These are phyloP conservation scores for Eurystomus gularis DNA, from an alignment of 2,113 vertebrate genomes.

Conservation along the genomic window DNA sequence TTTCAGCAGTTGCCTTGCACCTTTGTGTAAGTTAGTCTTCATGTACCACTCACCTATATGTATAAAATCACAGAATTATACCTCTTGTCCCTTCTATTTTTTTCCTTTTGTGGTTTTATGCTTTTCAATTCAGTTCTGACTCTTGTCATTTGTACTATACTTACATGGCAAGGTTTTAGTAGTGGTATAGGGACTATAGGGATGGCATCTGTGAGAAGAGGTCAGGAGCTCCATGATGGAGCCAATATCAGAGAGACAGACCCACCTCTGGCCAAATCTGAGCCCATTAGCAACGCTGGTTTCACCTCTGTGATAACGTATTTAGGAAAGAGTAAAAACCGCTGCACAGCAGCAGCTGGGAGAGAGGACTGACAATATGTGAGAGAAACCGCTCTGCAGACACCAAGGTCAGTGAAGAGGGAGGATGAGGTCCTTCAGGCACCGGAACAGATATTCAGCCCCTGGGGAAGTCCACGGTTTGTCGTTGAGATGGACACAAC, in stretches of 20 bases:
- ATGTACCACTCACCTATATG: neutral
- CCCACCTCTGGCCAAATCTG: rapidly evolving
- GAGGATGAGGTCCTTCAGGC: neutral
- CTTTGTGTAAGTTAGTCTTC: neutral
- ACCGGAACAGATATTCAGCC: rapidly evolving
- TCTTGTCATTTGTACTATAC: neutral
- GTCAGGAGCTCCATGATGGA: neutral
- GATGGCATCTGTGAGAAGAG: neutral
- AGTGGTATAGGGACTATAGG: rapidly evolving
- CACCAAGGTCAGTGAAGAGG: neutral
- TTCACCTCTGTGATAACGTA: rapidly evolving
- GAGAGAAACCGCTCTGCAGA: neutral
- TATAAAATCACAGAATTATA: neutral
- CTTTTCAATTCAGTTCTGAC: neutral
- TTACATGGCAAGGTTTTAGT: neutral
- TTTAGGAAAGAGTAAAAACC: neutral
- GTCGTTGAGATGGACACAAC: too few species aligned
- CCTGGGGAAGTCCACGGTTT: neutral
- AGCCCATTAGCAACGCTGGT: neutral
- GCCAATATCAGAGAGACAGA: neutral
- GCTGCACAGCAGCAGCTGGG: neutral
- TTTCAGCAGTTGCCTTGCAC: neutral
- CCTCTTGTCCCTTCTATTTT: neutral
- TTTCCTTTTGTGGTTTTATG: neutral
- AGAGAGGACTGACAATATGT: neutral